Evolutionary conservation across 2,797 vertebrate genomes (phyloP), one percentile per base, ranked within the genome.

Genomic region (Enteromius thamalakanensis): DNA sequence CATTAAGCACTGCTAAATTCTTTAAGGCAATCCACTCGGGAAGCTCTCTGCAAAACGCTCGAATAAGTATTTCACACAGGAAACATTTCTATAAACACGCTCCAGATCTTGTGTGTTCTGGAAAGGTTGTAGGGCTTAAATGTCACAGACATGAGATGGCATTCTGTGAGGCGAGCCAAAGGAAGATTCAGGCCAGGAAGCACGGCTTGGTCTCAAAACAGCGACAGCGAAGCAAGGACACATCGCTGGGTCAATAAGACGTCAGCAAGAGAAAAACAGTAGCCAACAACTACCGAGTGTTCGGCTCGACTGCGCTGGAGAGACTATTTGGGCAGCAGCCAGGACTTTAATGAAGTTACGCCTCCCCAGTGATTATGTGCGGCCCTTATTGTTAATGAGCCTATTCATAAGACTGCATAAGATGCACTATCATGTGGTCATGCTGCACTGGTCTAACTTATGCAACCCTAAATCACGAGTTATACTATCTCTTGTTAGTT

Each of bases 301-400:
- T 76, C 34, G 11, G 70, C 70, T 82, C 32, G 29, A 32, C 58
- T 72, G 58, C 29, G 32, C 79, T 42, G 68, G 26, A 72, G 69
- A 72, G 55, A 82, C 60, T 82, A 29, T 76, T 76, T 82, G 80
- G 71, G 34, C 51, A 55, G 8, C 37, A 14, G 80, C 80, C 80
- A 82, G 71, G 49, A 82, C 60, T 68, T 75, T 82, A 82, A 82
- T 82, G 62, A 82, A 82, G 80, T 68, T 76, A 82, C 71, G 71
- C 80, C 76, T 82, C 71, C 80, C 70, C 34, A 42, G 64, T 76
- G 71, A 82, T 76, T 82, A 82, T 67, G 60, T 53, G 71, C 17
- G 23, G 62, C n/a, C 26, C 34, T 67, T 82, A 76, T 62, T 67
- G 71, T 76, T 82, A 82, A 82, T 76, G 71, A 82, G 71, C 71